These are phyloP conservation scores for Mythimna lalbum DNA, from an alignment of 2,888 invertebrate genomes.

Conservation along the genomic window DNA sequence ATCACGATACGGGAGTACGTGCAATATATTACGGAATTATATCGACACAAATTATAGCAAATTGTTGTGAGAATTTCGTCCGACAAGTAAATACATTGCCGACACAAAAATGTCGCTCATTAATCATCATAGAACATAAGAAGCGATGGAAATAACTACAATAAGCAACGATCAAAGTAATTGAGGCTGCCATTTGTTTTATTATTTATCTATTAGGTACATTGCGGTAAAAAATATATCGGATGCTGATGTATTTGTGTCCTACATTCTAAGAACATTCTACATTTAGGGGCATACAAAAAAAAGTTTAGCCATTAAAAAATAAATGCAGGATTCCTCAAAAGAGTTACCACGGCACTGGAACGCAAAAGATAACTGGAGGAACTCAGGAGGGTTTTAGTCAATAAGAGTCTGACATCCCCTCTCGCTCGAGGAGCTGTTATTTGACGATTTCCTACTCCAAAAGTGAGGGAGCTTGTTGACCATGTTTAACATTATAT, in stretches of 20 bases:
- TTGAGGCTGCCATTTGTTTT: constrained; percentile 35
- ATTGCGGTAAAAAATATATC: constrained; percentile 6
- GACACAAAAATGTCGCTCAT: constrained; percentile 52
- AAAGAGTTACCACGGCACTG: too few relatives aligned
- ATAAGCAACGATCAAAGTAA: constrained; percentile 30
- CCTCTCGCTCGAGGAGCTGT: too few relatives aligned
- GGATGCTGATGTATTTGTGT: background rate
- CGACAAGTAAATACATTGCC: constrained; percentile 53
- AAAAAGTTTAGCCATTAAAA: too few relatives aligned
- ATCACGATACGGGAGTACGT: constrained; percentile 22
- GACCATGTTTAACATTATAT: too few relatives aligned
- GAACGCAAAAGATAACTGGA: too few relatives aligned
- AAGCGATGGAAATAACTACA: constrained; percentile 31
- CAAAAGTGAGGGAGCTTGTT: too few relatives aligned
- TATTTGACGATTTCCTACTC: too few relatives aligned
- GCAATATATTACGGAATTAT: constrained; percentile 25
- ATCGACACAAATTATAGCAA: constrained; percentile 52
- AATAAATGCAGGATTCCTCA: too few relatives aligned
- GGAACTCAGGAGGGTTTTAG: too few relatives aligned
- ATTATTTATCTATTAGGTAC: constrained; percentile 52
- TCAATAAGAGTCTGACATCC: too few relatives aligned
- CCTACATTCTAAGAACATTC: constrained; percentile 12
- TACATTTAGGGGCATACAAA: too few relatives aligned
- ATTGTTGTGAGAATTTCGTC: constrained; percentile 54
- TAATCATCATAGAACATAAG: constrained; percentile 59